These are phyloP conservation scores for Drosophila kokeensis DNA, from an alignment of 2,888 invertebrate genomes.

Conservation along the genomic window DNA sequence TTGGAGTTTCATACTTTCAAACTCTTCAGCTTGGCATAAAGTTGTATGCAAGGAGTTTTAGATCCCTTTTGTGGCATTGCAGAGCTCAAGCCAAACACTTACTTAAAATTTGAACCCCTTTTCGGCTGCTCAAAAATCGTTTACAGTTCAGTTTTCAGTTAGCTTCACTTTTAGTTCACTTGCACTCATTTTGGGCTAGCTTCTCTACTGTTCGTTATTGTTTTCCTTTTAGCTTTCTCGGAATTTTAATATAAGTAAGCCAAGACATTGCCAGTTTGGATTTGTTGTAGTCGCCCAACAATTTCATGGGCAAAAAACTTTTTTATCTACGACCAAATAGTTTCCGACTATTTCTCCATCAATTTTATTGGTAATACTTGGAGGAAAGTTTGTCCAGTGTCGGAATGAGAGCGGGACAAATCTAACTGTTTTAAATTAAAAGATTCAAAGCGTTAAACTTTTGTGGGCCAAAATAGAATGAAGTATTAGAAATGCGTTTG, in stretches of 20 bases:
- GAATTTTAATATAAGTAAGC: slow-evolving; percentile 77
- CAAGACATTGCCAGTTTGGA: slow-evolving; percentile 61
- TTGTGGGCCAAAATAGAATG: slow-evolving; percentile 57
- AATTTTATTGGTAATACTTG: slow-evolving; percentile 81
- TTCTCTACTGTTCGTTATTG: slow-evolving; percentile 15
- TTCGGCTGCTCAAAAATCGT: slow-evolving; percentile 58
- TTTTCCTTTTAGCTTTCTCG: slow-evolving; percentile 23
- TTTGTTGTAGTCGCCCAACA: slow-evolving; percentile 32
- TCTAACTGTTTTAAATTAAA: slow-evolving; percentile 68
- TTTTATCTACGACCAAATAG: slow-evolving; percentile 79
- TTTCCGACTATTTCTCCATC: slow-evolving; percentile 79
- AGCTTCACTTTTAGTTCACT: slow-evolving; percentile 65
- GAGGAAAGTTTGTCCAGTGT: slow-evolving; percentile 70
- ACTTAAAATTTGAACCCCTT: slow-evolving; percentile 60
- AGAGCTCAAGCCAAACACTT: slow-evolving; percentile 48
- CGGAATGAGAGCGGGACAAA: not conserved
- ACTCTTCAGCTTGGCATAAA: slow-evolving; percentile 40
- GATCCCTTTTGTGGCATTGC: slow-evolving; percentile 32
- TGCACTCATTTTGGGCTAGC: slow-evolving; percentile 48
- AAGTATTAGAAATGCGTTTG: slow-evolving; percentile 59
- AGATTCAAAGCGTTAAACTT: slow-evolving; percentile 72
- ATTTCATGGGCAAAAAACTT: slow-evolving; percentile 44
- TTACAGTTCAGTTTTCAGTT: slow-evolving; percentile 61
- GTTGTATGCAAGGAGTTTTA: slow-evolving; percentile 39
- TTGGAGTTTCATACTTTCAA: slow-evolving; percentile 43